Evolutionary conservation across 2,888 invertebrate species (phyloP), one percentile per base, ranked within the genome.

Genomic region (Mamestra brassicae): DNA sequence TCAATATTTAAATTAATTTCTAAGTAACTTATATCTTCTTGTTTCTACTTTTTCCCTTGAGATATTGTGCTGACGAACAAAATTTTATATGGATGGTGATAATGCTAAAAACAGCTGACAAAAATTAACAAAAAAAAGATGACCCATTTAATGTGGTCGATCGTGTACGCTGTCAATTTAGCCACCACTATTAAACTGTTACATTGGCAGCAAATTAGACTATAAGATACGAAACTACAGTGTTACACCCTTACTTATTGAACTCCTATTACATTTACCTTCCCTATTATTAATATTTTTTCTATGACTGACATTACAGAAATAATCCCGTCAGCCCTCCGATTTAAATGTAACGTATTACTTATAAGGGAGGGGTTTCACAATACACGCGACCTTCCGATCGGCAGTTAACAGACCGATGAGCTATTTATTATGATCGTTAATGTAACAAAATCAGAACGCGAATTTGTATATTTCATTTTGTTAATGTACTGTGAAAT

Each of bases 371-470:
- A 71, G 69, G 81, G 85, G 63, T n/a, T 58, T 61, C 36, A 82
- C 85, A 82, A 82, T 84, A 63, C 80, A 81, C 74, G 84, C 76
- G 84, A 84, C 81, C 84, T 84, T 66, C 50, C 34, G 61, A 71
- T 76, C 65, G 55, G 70, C 64, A 67, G 76, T 65, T 66, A 80
- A 72, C 71, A 75, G 61, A 63, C 54, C 36, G 58, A 65, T 60
- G 26, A 34, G 75, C 66, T 55, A 80, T 72, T 72, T 63, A 72
- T 66, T 55, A 65, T 62, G 62, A 62, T 17, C 10, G 47, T 36
- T 61, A 74, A 74, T 80, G 65, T 81, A 45, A 62, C 45, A 8
- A 80, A 80, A 65, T 61, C 54, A 3, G 38, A 80, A 79, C 58
- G 52, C n/a, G 2, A 61, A 57, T 58, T 63, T 71, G 26, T 38